phyloP scores from a whole-genome alignment of 1,140 invertebrate species.

The Pissodes strobi region DNA sequence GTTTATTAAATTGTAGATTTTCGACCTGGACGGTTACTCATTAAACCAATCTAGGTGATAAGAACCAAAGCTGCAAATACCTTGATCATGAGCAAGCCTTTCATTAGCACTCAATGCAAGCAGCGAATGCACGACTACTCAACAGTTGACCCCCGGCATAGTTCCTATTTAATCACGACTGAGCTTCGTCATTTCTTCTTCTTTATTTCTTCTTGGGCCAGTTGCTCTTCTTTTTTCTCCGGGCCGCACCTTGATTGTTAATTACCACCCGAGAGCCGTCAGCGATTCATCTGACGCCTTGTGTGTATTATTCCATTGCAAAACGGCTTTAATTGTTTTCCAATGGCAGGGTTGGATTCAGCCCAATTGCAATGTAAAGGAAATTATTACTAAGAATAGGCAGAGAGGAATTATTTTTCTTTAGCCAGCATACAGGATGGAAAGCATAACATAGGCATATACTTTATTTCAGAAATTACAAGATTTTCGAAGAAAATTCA shows the following conservation, averaged over 20 bases:
- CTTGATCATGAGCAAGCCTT: no score
- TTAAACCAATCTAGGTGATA: no score
- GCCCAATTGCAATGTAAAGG: not conserved
- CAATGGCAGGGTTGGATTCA: conserved; percentile 1
- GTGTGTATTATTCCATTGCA: conserved; percentile 27
- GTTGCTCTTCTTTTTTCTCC: conserved; percentile 2
- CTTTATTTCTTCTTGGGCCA: conserved; percentile 5
- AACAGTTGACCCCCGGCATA: conserved; percentile 1
- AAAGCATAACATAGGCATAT: no score
- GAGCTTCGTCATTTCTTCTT: conserved; percentile 26
- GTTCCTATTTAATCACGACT: conserved; percentile 15
- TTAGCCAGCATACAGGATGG: no score
- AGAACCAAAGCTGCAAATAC: no score
- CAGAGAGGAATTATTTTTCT: not conserved
- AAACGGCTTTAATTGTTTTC: conserved; percentile 32
- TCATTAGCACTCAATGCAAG: no score
- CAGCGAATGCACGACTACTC: no score
- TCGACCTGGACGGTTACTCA: no score
- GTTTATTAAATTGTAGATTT: no score
- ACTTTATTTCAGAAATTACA: no score
- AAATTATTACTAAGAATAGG: not conserved
- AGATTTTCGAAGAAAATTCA: no score
- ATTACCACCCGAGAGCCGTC: conserved; percentile 27
- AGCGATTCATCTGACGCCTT: conserved; percentile 30
- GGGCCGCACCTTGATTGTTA: conserved; percentile 26